A percentile compares a stretch with the other conserved stretches of the same genome.
Evolutionary conservation across 2,888 invertebrate species (phyloP).

Genomic region (Latheticus oryzae): DNA sequence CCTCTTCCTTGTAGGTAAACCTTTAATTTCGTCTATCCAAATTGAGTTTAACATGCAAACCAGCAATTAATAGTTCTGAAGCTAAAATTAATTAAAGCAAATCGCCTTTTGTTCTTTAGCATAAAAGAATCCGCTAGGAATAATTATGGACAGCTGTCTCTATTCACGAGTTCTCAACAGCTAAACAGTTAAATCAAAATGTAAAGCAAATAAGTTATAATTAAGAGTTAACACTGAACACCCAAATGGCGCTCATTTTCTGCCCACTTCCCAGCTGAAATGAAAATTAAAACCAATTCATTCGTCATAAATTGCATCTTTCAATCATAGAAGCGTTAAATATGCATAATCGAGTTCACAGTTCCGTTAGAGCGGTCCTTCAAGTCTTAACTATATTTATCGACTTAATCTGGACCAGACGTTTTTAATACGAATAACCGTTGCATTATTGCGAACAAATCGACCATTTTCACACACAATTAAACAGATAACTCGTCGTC

Average conservation of each 20-base stretch:
- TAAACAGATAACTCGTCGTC: conserved; percentile 7
- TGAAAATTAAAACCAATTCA: conserved; percentile 3
- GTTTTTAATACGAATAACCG: conserved; percentile 27
- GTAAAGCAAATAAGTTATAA: neutral
- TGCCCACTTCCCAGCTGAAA: no score
- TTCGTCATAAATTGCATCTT: conserved; percentile 22
- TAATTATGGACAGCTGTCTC: no score
- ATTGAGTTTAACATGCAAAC: no score
- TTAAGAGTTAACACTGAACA: neutral
- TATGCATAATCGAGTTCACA: conserved; percentile 28
- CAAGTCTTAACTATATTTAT: conserved; percentile 8
- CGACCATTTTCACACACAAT: conserved; percentile 33
- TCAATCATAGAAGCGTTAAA: conserved; percentile 5
- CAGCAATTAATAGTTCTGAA: no score
- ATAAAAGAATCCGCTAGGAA: no score
- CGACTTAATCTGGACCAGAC: conserved; percentile 13
- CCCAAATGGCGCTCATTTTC: conserved; percentile 1
- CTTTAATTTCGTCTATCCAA: no score
- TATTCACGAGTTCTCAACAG: no score
- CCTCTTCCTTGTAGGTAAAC: no score
- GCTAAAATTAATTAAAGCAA: no score
- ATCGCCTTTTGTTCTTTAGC: no score
- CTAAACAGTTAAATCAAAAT: no score
- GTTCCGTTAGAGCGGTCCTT: conserved; percentile 31
- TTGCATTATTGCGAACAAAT: conserved; percentile 22